A percentile compares a stretch with the other conserved stretches of the same genome.
phyloP scores from a whole-genome alignment of 2,113 vertebrate species.

The Chelonoidis abingdonii region DNA sequence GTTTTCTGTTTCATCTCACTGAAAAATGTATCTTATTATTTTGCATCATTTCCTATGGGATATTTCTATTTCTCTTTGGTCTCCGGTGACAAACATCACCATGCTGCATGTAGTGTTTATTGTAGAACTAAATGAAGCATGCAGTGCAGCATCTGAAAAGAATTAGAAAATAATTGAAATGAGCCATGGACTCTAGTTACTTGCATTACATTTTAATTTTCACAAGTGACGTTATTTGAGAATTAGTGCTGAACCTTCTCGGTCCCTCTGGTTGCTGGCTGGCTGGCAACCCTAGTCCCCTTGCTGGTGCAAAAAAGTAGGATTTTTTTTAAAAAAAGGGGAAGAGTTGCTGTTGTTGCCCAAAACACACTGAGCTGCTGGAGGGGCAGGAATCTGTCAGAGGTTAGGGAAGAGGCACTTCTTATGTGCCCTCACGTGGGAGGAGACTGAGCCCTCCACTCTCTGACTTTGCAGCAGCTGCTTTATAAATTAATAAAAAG shows the following conservation, averaged over 20 bases:
- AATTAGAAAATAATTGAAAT: conserved; percentile 79
- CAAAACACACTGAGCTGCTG: not conserved
- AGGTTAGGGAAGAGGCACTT: not conserved
- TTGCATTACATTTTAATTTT: conserved; percentile 71
- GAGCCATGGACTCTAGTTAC: conserved; percentile 62
- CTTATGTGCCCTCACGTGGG: not conserved
- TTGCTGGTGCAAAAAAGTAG: not conserved
- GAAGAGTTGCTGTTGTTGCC: not conserved
- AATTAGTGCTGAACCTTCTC: conserved; percentile 26
- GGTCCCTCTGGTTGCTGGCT: not conserved
- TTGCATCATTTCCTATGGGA: conserved; percentile 59
- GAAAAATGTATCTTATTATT: conserved; percentile 48
- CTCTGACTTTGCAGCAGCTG: conserved; percentile 68
- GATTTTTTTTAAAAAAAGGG: not conserved
- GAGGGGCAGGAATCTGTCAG: not conserved
- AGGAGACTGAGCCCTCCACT: conserved; percentile 37
- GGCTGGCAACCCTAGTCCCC: not conserved
- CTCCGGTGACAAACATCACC: conserved; percentile 49
- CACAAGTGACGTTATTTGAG: conserved; percentile 26
- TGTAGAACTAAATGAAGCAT: conserved; percentile 79
- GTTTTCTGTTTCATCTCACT: conserved; percentile 16
- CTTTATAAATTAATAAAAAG: conserved; percentile 82
- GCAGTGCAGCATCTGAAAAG: conserved; percentile 79
- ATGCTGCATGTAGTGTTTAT: conserved; percentile 60
- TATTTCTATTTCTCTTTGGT: conserved; percentile 49